Evolutionary conservation across 53 echinoderm and acorn worm species (phyloP).

Genomic region (Antedon mediterranea): DNA sequence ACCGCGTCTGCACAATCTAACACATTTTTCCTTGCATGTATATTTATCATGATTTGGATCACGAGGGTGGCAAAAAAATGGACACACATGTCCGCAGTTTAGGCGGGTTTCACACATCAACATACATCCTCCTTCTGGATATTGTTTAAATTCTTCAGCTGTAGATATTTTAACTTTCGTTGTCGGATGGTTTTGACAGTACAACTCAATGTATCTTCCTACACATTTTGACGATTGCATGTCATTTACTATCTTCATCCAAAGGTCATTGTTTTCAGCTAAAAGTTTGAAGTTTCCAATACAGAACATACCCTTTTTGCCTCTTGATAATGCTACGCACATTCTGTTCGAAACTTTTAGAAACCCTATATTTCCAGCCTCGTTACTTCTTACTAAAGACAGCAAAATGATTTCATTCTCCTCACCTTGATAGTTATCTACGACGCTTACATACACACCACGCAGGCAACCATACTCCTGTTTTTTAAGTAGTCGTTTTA

Average conservation of each 20-base stretch:
- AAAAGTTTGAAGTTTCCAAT: slow-evolving; percentile 68
- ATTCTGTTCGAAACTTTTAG: slow-evolving; percentile 67
- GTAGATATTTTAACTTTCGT: slow-evolving; percentile 17
- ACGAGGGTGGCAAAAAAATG: neutral
- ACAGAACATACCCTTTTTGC: slow-evolving; percentile 65
- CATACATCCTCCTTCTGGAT: slow-evolving; percentile 1
- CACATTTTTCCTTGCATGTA: neutral
- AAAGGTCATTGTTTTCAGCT: slow-evolving; percentile 28
- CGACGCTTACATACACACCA: slow-evolving; percentile 45
- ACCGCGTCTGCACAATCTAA: neutral
- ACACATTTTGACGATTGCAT: slow-evolving; percentile 10
- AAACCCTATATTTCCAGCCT: slow-evolving; percentile 68
- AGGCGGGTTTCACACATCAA: neutral
- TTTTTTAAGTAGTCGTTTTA: neutral
- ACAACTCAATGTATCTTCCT: slow-evolving; percentile 26
- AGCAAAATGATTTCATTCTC: slow-evolving; percentile 83
- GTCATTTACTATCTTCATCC: slow-evolving; percentile 52
- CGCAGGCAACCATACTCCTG: neutral
- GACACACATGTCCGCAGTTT: neutral
- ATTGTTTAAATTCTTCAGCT: slow-evolving; percentile 20
- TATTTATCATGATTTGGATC: neutral
- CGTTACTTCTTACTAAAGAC: slow-evolving; percentile 84
- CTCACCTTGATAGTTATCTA: slow-evolving; percentile 90
- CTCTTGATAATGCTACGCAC: slow-evolving; percentile 85
- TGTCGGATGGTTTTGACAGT: slow-evolving; percentile 48